Evolutionary conservation across 1,140 invertebrate species (phyloP).

Genomic region (Bombus haemorrhoidalis): DNA sequence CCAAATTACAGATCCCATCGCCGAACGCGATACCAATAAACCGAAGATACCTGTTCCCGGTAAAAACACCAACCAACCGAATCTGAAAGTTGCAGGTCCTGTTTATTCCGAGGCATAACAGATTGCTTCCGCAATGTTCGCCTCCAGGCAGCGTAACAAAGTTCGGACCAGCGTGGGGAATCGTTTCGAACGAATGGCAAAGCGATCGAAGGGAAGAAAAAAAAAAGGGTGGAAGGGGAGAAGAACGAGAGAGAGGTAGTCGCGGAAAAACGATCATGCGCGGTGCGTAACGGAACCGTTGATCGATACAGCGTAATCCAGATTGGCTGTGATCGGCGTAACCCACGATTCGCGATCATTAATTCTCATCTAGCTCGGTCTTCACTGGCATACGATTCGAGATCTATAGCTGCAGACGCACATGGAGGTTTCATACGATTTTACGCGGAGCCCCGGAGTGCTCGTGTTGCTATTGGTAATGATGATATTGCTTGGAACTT

Average conservation of each 20-base stretch:
- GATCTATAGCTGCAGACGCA: conserved; percentile 57
- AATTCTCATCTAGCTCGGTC: conserved; percentile 66
- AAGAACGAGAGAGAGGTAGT: background rate
- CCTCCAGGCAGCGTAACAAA: conserved; percentile 53
- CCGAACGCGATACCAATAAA: no score
- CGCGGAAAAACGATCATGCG: conserved; percentile 52
- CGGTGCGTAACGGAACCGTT: conserved; percentile 62
- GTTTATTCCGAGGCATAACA: conserved; percentile 5
- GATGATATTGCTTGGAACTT: conserved; percentile 35
- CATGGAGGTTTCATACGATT: background rate
- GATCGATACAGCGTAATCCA: conserved; percentile 49
- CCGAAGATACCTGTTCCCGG: background rate
- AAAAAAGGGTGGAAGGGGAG: background rate
- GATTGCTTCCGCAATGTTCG: conserved; percentile 61
- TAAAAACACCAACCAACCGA: background rate
- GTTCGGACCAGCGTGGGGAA: conserved; percentile 49
- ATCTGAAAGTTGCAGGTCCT: conserved; percentile 38
- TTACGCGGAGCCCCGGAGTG: conserved; percentile 21
- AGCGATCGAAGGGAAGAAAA: conserved; percentile 4
- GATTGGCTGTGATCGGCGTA: conserved; percentile 59
- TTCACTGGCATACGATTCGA: conserved; percentile 49
- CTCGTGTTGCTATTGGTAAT: conserved; percentile 2
- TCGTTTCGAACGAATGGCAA: conserved; percentile 52
- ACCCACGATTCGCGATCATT: conserved; percentile 65
- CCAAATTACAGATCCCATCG: background rate